phyloP scores from a whole-genome alignment of 2,113 vertebrate genomes.

The Hipposideros armiger region DNA sequence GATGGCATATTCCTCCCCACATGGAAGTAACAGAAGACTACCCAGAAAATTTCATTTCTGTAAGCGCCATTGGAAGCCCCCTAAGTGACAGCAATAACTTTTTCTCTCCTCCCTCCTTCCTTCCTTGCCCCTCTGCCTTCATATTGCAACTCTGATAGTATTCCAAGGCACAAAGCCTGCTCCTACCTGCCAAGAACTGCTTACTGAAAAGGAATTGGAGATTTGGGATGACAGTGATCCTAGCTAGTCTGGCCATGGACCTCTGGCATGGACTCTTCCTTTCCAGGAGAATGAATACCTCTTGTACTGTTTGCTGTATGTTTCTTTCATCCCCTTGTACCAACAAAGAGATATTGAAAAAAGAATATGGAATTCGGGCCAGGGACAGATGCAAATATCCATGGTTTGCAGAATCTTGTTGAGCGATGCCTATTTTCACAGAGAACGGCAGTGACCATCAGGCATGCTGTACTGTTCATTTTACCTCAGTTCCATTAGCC shows the following conservation, averaged over 20 bases:
- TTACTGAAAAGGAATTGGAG: slow-evolving; percentile 74
- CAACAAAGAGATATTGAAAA: slow-evolving; percentile 72
- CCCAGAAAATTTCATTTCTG: slow-evolving; percentile 78
- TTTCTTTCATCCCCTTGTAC: slow-evolving; percentile 68
- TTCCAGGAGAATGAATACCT: slow-evolving; percentile 76
- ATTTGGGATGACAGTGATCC: slow-evolving; percentile 74
- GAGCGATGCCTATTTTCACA: slow-evolving; percentile 49
- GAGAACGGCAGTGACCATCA: slow-evolving; percentile 38
- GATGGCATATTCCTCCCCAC: slow-evolving; percentile 81
- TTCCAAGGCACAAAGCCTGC: slow-evolving; percentile 75
- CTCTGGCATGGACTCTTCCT: slow-evolving; percentile 74
- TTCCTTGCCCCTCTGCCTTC: slow-evolving; percentile 66
- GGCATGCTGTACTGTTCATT: slow-evolving; percentile 64
- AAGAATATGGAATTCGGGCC: slow-evolving; percentile 74
- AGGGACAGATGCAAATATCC: slow-evolving; percentile 83
- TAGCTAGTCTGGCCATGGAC: slow-evolving; percentile 77
- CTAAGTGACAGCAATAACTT: slow-evolving; percentile 79
- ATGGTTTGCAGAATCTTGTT: slow-evolving; percentile 71
- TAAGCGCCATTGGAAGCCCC: slow-evolving; percentile 78
- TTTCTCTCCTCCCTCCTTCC: slow-evolving; percentile 61
- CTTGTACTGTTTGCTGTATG: slow-evolving; percentile 70
- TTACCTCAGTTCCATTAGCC: slow-evolving; percentile 18
- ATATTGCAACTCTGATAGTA: slow-evolving; percentile 70
- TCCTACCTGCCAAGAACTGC: slow-evolving; percentile 75
- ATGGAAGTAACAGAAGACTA: slow-evolving; percentile 78